A percentile compares a stretch with the other conserved stretches of the same genome.
Evolutionary conservation across 2,113 vertebrate species (phyloP).

Genomic region (Cepphus grylle): DNA sequence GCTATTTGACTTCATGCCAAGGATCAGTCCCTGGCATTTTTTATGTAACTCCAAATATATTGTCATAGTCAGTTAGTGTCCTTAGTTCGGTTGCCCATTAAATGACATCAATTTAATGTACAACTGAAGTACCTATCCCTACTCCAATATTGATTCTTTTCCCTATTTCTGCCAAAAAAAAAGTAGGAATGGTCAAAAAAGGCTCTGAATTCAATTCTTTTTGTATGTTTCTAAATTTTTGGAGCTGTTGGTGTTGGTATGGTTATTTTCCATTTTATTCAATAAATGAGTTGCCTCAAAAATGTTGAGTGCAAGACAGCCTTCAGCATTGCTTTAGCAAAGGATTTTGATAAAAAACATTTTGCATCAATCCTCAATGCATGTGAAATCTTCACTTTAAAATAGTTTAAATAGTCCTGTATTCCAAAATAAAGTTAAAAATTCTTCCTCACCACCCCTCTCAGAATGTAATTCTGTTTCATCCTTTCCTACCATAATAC

Average conservation of each 20-base stretch:
- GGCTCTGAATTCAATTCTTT: not conserved
- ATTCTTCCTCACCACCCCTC: not conserved
- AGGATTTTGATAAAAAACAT: not conserved
- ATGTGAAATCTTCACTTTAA: not conserved
- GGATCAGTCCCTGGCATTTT: not conserved
- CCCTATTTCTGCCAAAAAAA: not conserved
- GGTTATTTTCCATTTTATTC: not conserved
- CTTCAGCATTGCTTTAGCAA: not conserved
- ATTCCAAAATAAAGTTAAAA: not conserved
- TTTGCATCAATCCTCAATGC: not conserved
- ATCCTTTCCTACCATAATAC: not conserved
- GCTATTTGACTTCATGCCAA: not conserved
- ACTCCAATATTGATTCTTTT: not conserved
- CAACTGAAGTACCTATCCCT: not conserved
- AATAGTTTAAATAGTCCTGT: not conserved
- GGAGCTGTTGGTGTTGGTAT: not conserved
- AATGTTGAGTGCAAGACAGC: not conserved
- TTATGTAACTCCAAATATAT: not conserved
- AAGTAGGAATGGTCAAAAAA: not conserved
- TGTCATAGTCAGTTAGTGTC: not conserved
- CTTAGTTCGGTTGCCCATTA: not conserved
- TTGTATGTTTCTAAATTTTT: not conserved
- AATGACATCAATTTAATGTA: not conserved
- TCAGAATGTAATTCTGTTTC: not conserved
- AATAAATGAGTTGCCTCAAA: not conserved